Conservation (phyloP, 2,888 invertebrate genomes). For the Drosophila emarginata region DNA sequence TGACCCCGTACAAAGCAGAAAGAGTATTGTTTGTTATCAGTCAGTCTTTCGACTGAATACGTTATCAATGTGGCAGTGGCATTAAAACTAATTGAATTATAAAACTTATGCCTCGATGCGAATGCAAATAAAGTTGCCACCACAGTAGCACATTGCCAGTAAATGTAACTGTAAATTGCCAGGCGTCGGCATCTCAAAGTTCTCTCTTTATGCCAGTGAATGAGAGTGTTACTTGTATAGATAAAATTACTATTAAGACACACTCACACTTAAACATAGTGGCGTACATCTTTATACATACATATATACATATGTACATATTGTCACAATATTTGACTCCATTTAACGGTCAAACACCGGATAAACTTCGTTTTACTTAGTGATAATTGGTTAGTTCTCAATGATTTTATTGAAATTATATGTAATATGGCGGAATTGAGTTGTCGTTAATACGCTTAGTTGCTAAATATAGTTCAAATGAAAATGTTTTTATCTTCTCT, state of each 20-base stretch:
- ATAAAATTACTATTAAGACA: conserved; percentile 15
- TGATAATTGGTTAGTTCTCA: conserved; percentile 49
- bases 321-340: conserved; percentile 63
- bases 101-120: conserved; percentile 38
- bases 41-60: conserved; percentile 20
- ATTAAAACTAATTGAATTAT: conserved; percentile 73
- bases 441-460: conserved; percentile 35
- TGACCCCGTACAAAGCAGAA: conserved; percentile 25
- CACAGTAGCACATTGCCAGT: background rate
- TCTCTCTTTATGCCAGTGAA: background rate
- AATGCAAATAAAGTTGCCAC: conserved; percentile 42
- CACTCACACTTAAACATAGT: conserved; percentile 1
- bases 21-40: conserved; percentile 14
- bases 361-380: conserved; percentile 33
- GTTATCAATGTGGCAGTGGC: conserved; percentile 40
- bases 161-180: conserved; percentile 6
- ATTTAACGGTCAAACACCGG: conserved; percentile 32
- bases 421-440: conserved; percentile 25
- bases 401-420: conserved; percentile 54
- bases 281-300: background rate
- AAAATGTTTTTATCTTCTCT: conserved; percentile 14
- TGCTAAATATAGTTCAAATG: conserved; percentile 9
- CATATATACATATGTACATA: conserved; percentile 30
- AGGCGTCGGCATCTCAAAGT: conserved; percentile 10
- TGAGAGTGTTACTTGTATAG: conserved; percentile 3